These are phyloP conservation scores for Drymodes brunneopygia DNA, from an alignment of 2,113 vertebrate genomes.

Conservation along the genomic window DNA sequence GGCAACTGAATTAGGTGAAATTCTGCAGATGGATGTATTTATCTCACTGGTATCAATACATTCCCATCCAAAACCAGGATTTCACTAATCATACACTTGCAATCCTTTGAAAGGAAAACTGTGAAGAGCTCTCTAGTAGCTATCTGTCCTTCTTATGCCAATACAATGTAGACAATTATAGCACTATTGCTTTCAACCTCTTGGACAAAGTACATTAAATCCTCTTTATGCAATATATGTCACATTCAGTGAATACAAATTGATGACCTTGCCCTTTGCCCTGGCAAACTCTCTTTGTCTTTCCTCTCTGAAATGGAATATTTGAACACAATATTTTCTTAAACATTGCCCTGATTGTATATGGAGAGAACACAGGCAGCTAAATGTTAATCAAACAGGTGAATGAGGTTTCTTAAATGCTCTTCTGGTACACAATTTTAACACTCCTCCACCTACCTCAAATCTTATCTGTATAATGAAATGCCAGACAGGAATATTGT, in stretches of 20 bases:
- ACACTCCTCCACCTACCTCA: neutral
- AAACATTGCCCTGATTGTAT: neutral
- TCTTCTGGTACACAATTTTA: neutral
- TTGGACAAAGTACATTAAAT: conserved; percentile 28
- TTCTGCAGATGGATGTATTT: neutral
- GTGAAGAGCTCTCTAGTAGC: neutral
- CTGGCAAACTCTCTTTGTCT: conserved; percentile 25
- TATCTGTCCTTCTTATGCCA: neutral
- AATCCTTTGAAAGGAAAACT: neutral
- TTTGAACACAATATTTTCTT: neutral
- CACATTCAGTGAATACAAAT: conserved; percentile 38
- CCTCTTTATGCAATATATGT: conserved; percentile 28
- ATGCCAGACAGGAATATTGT: conserved; percentile 18
- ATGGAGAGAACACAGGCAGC: neutral
- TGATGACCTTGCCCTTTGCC: conserved; percentile 36
- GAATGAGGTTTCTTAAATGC: neutral
- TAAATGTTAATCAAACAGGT: conserved; percentile 34
- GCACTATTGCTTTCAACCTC: conserved; percentile 25
- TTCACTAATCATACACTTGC: neutral
- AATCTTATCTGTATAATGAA: conserved; percentile 5
- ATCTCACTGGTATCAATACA: neutral
- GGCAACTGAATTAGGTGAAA: neutral
- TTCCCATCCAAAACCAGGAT: neutral
- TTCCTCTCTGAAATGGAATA: neutral
- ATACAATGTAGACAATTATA: neutral